These are phyloP conservation scores for Heliothis subflexa DNA, from an alignment of 1,140 invertebrate species.

Conservation along the genomic window DNA sequence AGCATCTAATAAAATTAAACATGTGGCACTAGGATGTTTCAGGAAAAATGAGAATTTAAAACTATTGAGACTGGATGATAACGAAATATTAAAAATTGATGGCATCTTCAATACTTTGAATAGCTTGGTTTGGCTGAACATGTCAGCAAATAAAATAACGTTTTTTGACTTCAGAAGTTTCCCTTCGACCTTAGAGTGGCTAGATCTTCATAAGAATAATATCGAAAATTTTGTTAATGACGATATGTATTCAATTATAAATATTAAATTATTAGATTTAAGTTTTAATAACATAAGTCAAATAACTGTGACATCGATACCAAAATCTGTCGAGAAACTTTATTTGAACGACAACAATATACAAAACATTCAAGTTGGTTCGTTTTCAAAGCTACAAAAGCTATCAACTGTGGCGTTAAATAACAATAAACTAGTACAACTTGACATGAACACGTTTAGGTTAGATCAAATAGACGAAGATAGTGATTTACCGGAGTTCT, in stretches of 20 bases:
- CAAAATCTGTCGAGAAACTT: conserved; percentile 91
- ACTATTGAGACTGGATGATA: conserved; percentile 89
- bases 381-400: conserved; percentile 90
- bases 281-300: conserved; percentile 91
- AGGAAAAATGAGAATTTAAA: conserved; percentile 88
- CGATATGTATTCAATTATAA: conserved; percentile 81
- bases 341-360: conserved; percentile 93
- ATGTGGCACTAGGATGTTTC: conserved; percentile 89
- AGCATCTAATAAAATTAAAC: conserved; percentile 89
- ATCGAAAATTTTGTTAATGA: conserved; percentile 84
- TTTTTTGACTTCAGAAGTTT: conserved; percentile 90
- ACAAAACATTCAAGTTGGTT: conserved; percentile 89
- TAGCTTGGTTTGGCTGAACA: conserved; percentile 90
- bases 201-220: conserved; percentile 90
- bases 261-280: conserved; percentile 91
- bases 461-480: conserved; percentile 89
- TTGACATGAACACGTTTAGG: conserved; percentile 91
- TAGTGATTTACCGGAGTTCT: conserved; percentile 91
- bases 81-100: conserved; percentile 89
- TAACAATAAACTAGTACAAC: conserved; percentile 90
- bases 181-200: conserved; percentile 89
- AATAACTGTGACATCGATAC: conserved; percentile 89
- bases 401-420: conserved; percentile 92
- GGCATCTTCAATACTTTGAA: conserved; percentile 89
- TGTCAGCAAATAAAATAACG: conserved; percentile 89